Evolutionary conservation across 2,113 vertebrate species (phyloP), one percentile per base, ranked within the genome.

Genomic region (Oriolus oriolus): DNA sequence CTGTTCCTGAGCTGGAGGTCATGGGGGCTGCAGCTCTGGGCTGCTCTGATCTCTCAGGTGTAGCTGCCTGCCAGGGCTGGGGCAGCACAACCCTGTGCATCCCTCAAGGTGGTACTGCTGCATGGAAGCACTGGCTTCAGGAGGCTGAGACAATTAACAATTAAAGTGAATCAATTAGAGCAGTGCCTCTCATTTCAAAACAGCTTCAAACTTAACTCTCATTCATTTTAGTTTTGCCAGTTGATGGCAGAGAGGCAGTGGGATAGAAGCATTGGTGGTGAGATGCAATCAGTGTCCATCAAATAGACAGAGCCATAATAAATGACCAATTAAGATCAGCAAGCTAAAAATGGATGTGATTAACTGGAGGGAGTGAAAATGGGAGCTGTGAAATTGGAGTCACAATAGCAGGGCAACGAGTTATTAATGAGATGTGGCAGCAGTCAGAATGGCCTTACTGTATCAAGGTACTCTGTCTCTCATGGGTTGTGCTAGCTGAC

Each of bases 361-460:
- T 86, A 91, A 91, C 41, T 37, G 60, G 66, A 71, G 30, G 57
- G 37, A 53, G 76, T 50, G 50, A 53, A 90, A 92, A 93, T 31
- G 28, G 21, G 78, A 93, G 76, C 87, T 63, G 54, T 77, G 87
- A 87, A 96, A 96, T 68, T 65, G 76, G 75, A 96, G 81, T 86
- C 3, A 15, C 90, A 75, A 33, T 44, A 53, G 68, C 84, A 71
- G 90, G 80, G 63, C 65, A 60, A 41, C 1, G 73, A 73, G 84
- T 91, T 91, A 93, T 88, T 94, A 89, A 97, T 74, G 88, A 63
- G 73, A 78, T 44, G 81, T 91, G 89, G 84, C 87, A 93, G 69
- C 71, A 87, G 57, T 93, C 73, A 63, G 45, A 87, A 73, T n/a
- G 65, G 53, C 54, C 69, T 66, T 18, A 50, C n/a, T 81, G 68